Evolutionary conservation across 2,888 invertebrate species (phyloP), one percentile per base, ranked within the genome.

Genomic region (Malthinus flaveolus): DNA sequence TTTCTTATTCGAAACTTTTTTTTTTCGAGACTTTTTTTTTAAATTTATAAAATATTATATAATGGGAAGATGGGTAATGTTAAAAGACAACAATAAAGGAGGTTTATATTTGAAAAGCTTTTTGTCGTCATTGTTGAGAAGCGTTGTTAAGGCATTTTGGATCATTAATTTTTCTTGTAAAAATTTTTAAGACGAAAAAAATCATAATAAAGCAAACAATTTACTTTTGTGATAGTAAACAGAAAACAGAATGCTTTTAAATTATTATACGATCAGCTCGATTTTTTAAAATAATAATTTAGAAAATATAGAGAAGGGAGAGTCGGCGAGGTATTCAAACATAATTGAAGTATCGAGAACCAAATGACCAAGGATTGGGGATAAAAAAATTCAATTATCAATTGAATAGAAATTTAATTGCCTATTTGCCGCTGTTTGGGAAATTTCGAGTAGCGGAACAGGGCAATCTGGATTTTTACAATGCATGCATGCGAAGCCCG

Each of bases 51-150:
- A 23, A 23, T 23, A 23, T 23, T 23, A 23, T 23, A 23, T 39
- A 39, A 39, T 10, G 32, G n/a, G 12, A 13, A n/a, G 42, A 50
- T 23, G 39, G 12, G 34, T 32, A 34, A 32, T 23, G 35, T 12
- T 15, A 7, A 36, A 45, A 53, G 33, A 53, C 53, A 53, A 53
- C 35, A 53, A 44, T 46, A 53, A 53, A 35, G 46, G 12, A 34
- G 13, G 46, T 45, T 32, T 45, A 46, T 47, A 36, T 47, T 37
- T 47, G 32, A 36, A 47, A 39, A 54, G 53, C 39, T 50, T 50
- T 42, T 33, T 42, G 50, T 50, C 42, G 50, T 50, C 50, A 42
- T n/a, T 13, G 35, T 9, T 8, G 9, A 37, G 35, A 49, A 36
- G 37, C 36, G 45, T 52, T 45, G 51, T 51, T 31, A 53, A 46